A percentile compares a stretch with the other conserved stretches of the same genome.
These are phyloP conservation scores for Aratinga solstitialis DNA, from an alignment of 2,797 vertebrate species.

Conservation along the genomic window DNA sequence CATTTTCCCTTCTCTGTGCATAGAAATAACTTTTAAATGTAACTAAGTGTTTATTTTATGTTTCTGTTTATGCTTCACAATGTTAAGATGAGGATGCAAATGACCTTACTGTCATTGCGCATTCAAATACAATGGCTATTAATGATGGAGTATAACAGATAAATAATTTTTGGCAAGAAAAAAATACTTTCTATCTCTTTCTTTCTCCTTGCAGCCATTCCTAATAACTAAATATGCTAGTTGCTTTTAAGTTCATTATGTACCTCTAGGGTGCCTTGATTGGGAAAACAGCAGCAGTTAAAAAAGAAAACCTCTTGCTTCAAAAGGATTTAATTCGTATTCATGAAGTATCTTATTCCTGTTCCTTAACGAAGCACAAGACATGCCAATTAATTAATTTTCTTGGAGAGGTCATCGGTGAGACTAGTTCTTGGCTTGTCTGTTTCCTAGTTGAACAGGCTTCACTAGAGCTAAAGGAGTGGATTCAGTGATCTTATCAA, in stretches of 20 bases:
- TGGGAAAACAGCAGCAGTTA: constrained; percentile 11
- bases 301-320: constrained; percentile 32
- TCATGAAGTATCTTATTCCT: constrained; percentile 55
- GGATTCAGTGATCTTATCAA: constrained; percentile 33
- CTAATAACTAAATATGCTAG: background rate
- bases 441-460: constrained; percentile 18
- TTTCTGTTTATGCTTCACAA: background rate
- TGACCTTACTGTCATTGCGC: background rate
- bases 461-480: constrained; percentile 24
- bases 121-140: background rate
- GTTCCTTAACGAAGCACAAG: constrained; percentile 57
- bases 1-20: background rate
- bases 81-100: background rate
- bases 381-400: constrained; percentile 70
- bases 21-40: background rate
- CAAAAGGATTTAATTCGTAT: constrained; percentile 54
- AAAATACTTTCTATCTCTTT: background rate
- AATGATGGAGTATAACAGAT: background rate
- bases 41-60: background rate
- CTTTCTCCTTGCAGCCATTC: background rate
- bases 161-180: background rate
- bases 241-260: background rate
- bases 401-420: constrained; percentile 36
- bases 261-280: background rate
- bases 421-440: constrained; percentile 23